Base-by-base conservation (phyloP, 2,888 invertebrate genomes). In the Hermaeophaga mercurialis region DNA sequence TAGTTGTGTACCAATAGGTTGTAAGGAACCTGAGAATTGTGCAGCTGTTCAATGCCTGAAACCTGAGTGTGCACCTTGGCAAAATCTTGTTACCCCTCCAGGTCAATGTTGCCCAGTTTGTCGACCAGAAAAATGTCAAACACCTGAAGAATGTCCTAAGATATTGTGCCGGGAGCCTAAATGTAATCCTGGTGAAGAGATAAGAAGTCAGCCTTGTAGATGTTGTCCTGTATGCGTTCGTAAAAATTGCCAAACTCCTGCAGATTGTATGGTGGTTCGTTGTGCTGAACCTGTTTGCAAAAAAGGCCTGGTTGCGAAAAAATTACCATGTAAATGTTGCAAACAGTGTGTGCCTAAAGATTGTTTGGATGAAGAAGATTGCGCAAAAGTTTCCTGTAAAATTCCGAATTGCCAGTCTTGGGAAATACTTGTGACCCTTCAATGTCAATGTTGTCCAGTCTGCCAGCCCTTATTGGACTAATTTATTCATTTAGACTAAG, bases 291-390 rank as follows among this genome's bases (percentile, higher is more conserved):
- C 17, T 8, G 1, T n/a, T 17, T 36, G 36, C 8, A 15, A 1
- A 6, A 14, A 14, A 15, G 36, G 38, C 3, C 28, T 26, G 11
- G 26, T 34, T 14, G 17, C 36, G 6, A 24, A 28, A 26, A 53
- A n/a, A 34, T 8, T 17, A 5, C 36, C 45, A 5, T 53, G 53
- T 26, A 36, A 36, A 2, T 53, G 53, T 17, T 53, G 53, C 19
- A 36, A 14, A 15, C n/a, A 26, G 9, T 53, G 53, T 36, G 18
- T 38, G 8, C 31, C 31, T 4, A 6, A 31, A 8, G 12, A 12
- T 12, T 8, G 3, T 12, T 2, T 12, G 12, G 8, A 2, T 8
- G 8, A 3, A 8, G 28, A 28, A 6, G 28, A 28, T 28, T 28
- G 28, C 9, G 28, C 3, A 33, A 24, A 22, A 26, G 50, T 50